A percentile compares a stretch with the other conserved stretches of the same genome.
Evolutionary conservation across 2,113 vertebrate genomes (phyloP).

Genomic region (Mormyrus iriodes): DNA sequence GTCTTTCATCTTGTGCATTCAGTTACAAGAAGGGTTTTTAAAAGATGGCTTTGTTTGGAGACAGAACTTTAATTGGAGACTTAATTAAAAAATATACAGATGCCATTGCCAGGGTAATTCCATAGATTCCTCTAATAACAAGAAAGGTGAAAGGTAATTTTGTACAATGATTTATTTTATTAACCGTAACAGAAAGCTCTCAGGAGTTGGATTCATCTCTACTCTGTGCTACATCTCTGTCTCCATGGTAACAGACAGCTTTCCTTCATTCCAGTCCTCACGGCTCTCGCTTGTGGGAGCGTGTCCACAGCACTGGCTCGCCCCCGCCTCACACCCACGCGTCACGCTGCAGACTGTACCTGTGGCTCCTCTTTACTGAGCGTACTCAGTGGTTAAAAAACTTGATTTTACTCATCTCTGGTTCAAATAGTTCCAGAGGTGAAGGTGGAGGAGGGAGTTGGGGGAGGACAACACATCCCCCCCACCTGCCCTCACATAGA

Average conservation of each 20-base stretch:
- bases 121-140: not conserved
- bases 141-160: too few relatives aligned
- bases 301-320: not conserved
- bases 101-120: not conserved
- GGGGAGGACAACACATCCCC: not conserved
- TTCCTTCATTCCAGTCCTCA: not conserved
- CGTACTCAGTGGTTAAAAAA: not conserved
- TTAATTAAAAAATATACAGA: not conserved
- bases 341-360: not conserved
- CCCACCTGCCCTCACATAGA: not conserved
- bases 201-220: not conserved
- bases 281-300: not conserved
- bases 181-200: not conserved
- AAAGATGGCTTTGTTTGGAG: not conserved
- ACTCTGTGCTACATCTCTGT: not conserved
- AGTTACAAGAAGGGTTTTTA: not conserved
- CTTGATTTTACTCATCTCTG: not conserved
- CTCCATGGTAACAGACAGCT: conserved; percentile 8
- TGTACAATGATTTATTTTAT: not conserved
- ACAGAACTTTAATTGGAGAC: not conserved
- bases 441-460: not conserved
- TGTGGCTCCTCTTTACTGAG: not conserved
- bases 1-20: not conserved
- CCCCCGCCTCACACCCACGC: not conserved
- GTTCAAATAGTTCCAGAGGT: not conserved